A percentile compares a stretch with the other conserved stretches of the same genome.
Evolutionary conservation across 1,140 invertebrate species (phyloP).

Genomic region (Drosophila ogumai): DNA sequence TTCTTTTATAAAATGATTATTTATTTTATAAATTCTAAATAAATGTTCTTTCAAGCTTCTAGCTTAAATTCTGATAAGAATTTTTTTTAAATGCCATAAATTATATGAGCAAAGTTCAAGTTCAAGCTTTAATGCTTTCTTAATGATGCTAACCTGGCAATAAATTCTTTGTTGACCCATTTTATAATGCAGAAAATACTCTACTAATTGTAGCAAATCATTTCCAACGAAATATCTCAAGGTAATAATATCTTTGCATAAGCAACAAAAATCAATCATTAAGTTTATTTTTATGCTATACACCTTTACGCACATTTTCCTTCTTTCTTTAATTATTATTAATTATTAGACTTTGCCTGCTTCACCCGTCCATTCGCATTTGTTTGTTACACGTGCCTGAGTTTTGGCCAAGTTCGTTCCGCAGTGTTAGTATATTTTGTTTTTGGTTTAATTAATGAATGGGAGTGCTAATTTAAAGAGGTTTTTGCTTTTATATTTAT

Average conservation of each 20-base stretch:
- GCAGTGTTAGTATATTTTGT: constrained; percentile 10
- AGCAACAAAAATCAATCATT: constrained; percentile 20
- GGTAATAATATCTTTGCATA: constrained; percentile 6
- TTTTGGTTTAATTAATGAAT: constrained; percentile 28
- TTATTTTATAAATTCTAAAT: not conserved
- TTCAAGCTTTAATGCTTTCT: constrained; percentile 3
- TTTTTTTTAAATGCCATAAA: not conserved
- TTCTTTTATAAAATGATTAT: not conserved
- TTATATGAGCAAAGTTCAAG: constrained; percentile 15
- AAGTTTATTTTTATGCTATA: constrained; percentile 3
- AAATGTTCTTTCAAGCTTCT: too few species aligned
- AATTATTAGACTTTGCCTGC: constrained; percentile 29
- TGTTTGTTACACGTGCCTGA: constrained; percentile 45
- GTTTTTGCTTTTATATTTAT: not conserved
- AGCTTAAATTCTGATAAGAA: not conserved
- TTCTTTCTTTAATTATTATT: constrained; percentile 38
- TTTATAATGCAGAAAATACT: constrained; percentile 11
- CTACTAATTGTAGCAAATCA: constrained; percentile 25
- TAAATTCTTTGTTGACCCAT: constrained; percentile 30
- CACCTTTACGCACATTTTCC: constrained; percentile 14
- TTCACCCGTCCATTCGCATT: constrained; percentile 7
- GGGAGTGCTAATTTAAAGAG: constrained; percentile 1
- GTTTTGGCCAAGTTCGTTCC: constrained; percentile 28
- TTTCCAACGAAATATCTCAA: constrained; percentile 19
- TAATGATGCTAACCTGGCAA: constrained; percentile 6